These are phyloP conservation scores for Anguilla obscura DNA, from an alignment of 2,797 vertebrate species.

Conservation along the genomic window DNA sequence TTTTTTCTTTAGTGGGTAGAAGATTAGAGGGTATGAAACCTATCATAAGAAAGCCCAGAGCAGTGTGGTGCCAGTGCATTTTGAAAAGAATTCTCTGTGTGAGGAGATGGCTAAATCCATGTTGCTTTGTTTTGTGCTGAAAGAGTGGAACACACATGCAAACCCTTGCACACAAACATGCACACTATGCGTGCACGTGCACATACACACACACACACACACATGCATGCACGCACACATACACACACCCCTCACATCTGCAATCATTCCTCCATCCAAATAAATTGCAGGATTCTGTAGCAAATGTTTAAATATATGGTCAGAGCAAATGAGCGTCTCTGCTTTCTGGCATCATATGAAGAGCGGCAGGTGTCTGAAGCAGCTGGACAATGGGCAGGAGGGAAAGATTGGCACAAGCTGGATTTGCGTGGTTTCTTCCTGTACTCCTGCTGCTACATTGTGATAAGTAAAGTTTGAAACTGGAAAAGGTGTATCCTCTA, in stretches of 20 bases:
- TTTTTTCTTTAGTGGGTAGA: neutral
- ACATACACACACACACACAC: neutral
- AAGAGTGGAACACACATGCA: neutral
- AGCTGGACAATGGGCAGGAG: neutral
- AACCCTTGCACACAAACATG: neutral
- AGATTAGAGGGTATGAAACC: conserved; percentile 17
- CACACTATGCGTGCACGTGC: neutral
- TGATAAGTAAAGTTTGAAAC: conserved; percentile 41
- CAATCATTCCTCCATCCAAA: neutral
- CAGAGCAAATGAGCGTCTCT: neutral
- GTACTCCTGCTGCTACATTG: conserved; percentile 33
- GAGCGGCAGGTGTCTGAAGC: conserved; percentile 18
- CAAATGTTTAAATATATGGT: conserved; percentile 16
- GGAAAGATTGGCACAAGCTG: neutral
- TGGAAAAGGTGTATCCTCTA: conserved; percentile 27
- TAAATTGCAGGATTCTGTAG: conserved; percentile 19
- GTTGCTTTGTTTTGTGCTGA: neutral
- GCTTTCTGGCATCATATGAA: neutral
- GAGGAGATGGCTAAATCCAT: neutral
- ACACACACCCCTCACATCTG: neutral
- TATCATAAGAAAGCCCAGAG: neutral
- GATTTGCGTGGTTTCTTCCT: conserved; percentile 25
- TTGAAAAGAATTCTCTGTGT: neutral
- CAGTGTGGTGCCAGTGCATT: neutral
- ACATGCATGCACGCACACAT: neutral